A percentile compares a stretch with the other conserved stretches of the same genome.
Evolutionary conservation across 2,888 invertebrate genomes (phyloP).

Genomic region (Aleiodes testaceus): DNA sequence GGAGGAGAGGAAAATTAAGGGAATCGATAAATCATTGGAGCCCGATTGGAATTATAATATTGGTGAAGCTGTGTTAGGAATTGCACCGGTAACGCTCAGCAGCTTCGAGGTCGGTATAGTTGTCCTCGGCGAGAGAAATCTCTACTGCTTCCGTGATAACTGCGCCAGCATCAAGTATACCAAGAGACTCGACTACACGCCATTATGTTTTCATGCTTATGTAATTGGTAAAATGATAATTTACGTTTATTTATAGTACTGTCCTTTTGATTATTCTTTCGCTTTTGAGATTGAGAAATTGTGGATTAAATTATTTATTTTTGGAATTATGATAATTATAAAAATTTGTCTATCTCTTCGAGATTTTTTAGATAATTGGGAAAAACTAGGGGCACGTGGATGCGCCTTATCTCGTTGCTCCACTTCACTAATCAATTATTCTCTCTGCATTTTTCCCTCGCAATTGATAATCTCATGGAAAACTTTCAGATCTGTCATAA

Average conservation of each 20-base stretch:
- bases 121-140: constrained; percentile 88
- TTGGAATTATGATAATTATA: too few relatives aligned
- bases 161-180: constrained; percentile 85
- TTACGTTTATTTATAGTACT: too few relatives aligned
- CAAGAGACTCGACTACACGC: constrained; percentile 89
- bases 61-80: constrained; percentile 82
- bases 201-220: constrained; percentile 84
- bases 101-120: constrained; percentile 83
- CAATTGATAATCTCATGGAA: constrained; percentile 4
- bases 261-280: too few relatives aligned
- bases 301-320: too few relatives aligned
- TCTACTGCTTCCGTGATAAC: constrained; percentile 86
- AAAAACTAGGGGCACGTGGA: too few relatives aligned
- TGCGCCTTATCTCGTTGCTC: too few relatives aligned
- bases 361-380: too few relatives aligned
- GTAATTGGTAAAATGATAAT: constrained; percentile 74
- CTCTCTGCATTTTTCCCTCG: too few relatives aligned
- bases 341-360: too few relatives aligned
- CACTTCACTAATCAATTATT: too few relatives aligned
- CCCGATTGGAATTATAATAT: constrained; percentile 89
- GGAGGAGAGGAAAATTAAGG: constrained; percentile 64
- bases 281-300: too few relatives aligned
- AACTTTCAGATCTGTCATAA: not conserved
- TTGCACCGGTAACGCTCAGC: constrained; percentile 77
- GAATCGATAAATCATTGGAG: constrained; percentile 69